Evolutionary conservation across 2,797 vertebrate genomes (phyloP).

Genomic region (Enteromius thamalakanensis): DNA sequence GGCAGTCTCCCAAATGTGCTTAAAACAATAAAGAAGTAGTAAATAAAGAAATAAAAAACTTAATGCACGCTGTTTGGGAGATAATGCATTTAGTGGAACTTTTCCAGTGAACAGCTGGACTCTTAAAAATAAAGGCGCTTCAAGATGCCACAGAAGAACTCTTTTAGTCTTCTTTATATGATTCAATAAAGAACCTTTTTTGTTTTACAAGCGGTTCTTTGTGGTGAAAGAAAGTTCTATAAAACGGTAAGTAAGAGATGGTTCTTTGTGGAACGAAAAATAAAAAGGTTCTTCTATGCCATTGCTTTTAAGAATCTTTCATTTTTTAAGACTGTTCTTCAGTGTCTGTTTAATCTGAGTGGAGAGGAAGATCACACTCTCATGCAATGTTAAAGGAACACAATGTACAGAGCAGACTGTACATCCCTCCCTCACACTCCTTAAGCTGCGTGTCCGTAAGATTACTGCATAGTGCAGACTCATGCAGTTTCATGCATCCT

Average conservation of each 20-base stretch:
- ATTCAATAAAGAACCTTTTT: too few relatives aligned
- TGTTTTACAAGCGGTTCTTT: too few relatives aligned
- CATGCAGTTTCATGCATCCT: constrained; percentile 14
- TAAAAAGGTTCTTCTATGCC: too few relatives aligned
- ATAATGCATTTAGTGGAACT: not conserved
- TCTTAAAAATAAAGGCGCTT: too few relatives aligned
- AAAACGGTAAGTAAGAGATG: too few relatives aligned
- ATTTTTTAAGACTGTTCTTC: not conserved
- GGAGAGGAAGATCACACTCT: not conserved
- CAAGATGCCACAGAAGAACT: too few relatives aligned
- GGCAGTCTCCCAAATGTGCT: not conserved
- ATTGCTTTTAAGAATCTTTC: too few relatives aligned
- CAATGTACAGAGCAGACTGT: not conserved
- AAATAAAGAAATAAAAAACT: too few relatives aligned
- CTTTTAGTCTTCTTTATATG: too few relatives aligned
- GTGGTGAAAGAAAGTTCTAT: too few relatives aligned
- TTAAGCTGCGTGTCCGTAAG: not conserved
- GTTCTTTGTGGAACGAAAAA: too few relatives aligned
- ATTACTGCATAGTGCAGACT: constrained; percentile 1
- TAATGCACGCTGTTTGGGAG: not conserved
- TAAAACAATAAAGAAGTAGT: too few relatives aligned
- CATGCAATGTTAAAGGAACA: not conserved
- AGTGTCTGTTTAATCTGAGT: not conserved
- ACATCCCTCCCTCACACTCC: not conserved
- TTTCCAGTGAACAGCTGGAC: not conserved